Evolutionary conservation across 2,888 invertebrate genomes (phyloP).

Genomic region (Cataglyphis cursor): DNA sequence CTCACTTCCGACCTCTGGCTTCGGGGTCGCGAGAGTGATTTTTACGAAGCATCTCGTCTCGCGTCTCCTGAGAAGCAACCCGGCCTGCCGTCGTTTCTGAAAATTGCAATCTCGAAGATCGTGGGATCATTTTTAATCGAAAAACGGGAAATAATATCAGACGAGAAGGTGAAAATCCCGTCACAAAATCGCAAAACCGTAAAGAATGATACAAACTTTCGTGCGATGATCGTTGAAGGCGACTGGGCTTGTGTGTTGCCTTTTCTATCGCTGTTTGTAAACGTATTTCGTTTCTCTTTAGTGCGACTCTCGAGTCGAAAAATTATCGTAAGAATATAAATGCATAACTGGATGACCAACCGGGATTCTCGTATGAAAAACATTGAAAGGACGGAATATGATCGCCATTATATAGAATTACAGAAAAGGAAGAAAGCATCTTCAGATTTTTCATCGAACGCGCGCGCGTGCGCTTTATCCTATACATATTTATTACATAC

Average conservation of each 20-base stretch:
- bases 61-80: constrained; percentile 47
- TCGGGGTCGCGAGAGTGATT: constrained; percentile 62
- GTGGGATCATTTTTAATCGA: constrained; percentile 44
- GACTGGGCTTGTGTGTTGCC: background rate
- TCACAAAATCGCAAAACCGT: background rate
- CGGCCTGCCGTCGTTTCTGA: constrained; percentile 25
- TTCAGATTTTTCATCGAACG: constrained; percentile 38
- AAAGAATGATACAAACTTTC: background rate
- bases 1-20: constrained; percentile 30
- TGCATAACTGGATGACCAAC: background rate
- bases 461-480: constrained; percentile 37
- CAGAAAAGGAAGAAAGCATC: constrained; percentile 60
- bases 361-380: constrained; percentile 22
- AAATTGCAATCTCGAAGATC: constrained; percentile 61
- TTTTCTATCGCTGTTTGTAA: background rate
- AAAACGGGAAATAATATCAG: constrained; percentile 49
- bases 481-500: constrained; percentile 69
- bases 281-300: constrained; percentile 30
- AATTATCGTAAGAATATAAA: constrained; percentile 17
- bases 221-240: background rate
- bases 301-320: background rate
- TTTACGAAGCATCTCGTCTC: constrained; percentile 66
- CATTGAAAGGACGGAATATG: constrained; percentile 37
- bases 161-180: background rate
- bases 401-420: constrained; percentile 35